Percentiles rank a stretch among this genome's conserved stretches.
These are phyloP conservation scores for Phortica variegata DNA, from an alignment of 1,140 invertebrate genomes.

Conservation along the genomic window DNA sequence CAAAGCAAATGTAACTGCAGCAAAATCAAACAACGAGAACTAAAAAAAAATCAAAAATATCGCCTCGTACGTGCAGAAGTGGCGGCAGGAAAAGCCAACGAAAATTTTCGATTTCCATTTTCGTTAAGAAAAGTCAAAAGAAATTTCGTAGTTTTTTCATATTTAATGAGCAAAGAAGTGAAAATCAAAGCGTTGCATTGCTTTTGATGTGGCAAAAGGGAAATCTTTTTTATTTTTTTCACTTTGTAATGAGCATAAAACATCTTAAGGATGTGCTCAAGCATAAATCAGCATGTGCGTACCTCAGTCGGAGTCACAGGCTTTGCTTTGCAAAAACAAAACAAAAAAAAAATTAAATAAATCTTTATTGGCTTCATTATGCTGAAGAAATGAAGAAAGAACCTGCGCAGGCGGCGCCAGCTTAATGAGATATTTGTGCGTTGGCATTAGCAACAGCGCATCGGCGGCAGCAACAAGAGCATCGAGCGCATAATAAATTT, in stretches of 20 bases:
- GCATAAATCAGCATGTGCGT: no score
- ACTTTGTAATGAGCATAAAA: background rate
- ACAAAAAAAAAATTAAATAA: constrained; percentile 34
- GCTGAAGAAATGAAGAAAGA: constrained; percentile 11
- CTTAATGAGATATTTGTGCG: background rate
- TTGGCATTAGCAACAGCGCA: background rate
- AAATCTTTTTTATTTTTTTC: background rate
- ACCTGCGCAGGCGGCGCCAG: background rate
- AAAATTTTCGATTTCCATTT: constrained; percentile 3
- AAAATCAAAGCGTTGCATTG: no score
- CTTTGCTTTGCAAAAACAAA: constrained; percentile 25
- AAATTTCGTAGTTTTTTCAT: background rate
- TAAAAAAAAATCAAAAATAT: no score
- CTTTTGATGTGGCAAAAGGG: background rate
- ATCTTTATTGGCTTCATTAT: constrained; percentile 52
- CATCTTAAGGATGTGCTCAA: no score
- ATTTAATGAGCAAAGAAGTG: no score
- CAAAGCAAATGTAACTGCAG: no score
- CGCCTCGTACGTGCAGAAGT: no score
- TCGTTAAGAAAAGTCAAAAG: constrained; percentile 10
- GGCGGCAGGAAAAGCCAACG: no score
- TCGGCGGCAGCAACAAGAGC: constrained; percentile 14
- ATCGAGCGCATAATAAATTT: constrained; percentile 47
- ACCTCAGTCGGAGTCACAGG: background rate
- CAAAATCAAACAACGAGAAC: no score